phyloP scores from a whole-genome alignment of 1,140 invertebrate species.

The Oedothorax gibbosus region DNA sequence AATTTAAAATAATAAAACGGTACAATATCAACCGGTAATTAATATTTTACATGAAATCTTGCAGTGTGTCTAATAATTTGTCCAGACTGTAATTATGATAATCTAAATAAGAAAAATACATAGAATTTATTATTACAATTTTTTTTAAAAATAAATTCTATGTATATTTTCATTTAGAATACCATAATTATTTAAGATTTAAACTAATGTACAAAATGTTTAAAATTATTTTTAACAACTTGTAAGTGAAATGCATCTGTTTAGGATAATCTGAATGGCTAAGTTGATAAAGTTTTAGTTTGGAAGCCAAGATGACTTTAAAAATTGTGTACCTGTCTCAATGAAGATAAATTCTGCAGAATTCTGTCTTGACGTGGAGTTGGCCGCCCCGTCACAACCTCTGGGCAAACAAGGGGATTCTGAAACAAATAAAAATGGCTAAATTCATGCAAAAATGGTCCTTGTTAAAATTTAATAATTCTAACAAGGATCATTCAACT shows the following conservation, averaged over 20 bases:
- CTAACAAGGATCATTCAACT: neutral
- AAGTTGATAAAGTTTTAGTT: neutral
- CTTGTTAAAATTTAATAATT: neutral
- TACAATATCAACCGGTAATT: no score
- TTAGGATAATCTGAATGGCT: no score
- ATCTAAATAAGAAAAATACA: no score
- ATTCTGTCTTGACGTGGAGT: conserved; percentile 61
- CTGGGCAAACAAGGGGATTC: conserved; percentile 60
- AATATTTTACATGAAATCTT: no score
- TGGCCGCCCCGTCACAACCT: conserved; percentile 57
- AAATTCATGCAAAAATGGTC: conserved; percentile 10
- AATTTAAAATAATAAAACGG: no score
- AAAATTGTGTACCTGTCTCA: conserved; percentile 49
- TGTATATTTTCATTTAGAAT: neutral
- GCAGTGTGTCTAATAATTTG: no score
- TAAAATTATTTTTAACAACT: no score
- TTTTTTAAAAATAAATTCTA: no score
- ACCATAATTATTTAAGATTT: neutral
- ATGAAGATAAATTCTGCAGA: conserved; percentile 56
- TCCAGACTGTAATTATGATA: no score
- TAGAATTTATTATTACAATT: no score
- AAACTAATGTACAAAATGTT: no score
- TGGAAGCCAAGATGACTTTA: neutral
- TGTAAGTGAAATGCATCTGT: no score
- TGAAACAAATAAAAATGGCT: conserved; percentile 4